Conservation (phyloP, 2,888 invertebrate genomes). For the Polylopha cassiicola region DNA sequence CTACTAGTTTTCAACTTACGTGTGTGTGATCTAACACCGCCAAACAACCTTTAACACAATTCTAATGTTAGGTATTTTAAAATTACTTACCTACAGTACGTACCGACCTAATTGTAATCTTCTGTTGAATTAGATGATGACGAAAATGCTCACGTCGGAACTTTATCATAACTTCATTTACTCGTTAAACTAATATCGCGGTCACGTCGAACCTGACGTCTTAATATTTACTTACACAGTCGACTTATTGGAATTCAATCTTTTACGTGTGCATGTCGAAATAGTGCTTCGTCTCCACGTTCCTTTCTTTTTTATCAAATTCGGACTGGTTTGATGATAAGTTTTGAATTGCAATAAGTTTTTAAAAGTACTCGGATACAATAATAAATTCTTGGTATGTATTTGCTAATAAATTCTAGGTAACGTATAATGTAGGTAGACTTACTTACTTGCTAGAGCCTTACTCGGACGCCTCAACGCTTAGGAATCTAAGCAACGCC, state of each 20-base stretch:
- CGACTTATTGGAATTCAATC: constrained; percentile 36
- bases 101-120: no score
- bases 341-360: background rate
- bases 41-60: no score
- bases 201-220: constrained; percentile 23
- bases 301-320: constrained; percentile 4
- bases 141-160: constrained; percentile 20
- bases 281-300: constrained; percentile 20
- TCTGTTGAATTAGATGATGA: constrained; percentile 24
- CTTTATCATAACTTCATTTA: constrained; percentile 10
- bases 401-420: constrained; percentile 7
- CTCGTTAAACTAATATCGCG: constrained; percentile 24
- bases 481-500: background rate
- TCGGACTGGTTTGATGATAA: no score
- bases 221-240: constrained; percentile 29
- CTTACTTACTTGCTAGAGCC: no score
- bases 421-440: background rate
- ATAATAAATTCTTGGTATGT: constrained; percentile 6
- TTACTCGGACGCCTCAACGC: no score
- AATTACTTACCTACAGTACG: no score
- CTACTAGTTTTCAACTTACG: no score
- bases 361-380: constrained; percentile 3
- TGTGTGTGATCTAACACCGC: no score
- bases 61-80: no score
- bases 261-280: constrained; percentile 42